Base-by-base conservation (phyloP, 1,140 invertebrate genomes). In the Caerostris extrusa region DNA sequence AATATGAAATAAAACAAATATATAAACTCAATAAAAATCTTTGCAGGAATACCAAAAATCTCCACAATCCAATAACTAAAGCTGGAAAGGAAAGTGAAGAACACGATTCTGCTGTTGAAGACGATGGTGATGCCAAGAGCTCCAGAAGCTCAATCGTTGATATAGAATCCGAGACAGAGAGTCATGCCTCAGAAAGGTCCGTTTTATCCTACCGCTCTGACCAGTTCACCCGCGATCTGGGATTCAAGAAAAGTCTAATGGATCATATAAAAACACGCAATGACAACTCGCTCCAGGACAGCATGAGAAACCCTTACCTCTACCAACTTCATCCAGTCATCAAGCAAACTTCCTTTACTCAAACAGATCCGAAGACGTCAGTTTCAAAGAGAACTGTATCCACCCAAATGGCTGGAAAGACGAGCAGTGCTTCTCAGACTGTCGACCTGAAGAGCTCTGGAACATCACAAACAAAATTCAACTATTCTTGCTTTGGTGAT, bases 151-250 rank as follows among this genome's bases (percentile, higher is more conserved):
- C 82, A 12, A 7, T 83, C 14, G 34, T 83, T 19, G 82, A 83
- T n/a, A 57, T 83, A 17, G 82, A 83, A 58, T 83, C 55, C 5
- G 82, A 83, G n/a, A 6, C 55, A n/a, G 82, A 83, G 5, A 83
- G 82, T n/a, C 53, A 83, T 3, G 14, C 56, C 7, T 83, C 71
- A 3, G 8, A 77, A 77, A 77, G 53, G 50, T 77, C 71, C 4
- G 34, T 77, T 50, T 50, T 10, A 7, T 77, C 71, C 12, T 10
- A 77, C 10, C 5, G 19, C 12, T 50, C 71, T 5, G 19, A 53
- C 2, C 55, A 83, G 3, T 57, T 56, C 55, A 1, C 34, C 71
- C 34, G 12, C 3, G 5, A 19, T 12, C 3, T 8, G 8, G 7
- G 10, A 50, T 77, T 50, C 10, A 77, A 77, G 34, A 50, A 77